Percentiles rank a stretch among this genome's conserved stretches.
Conservation (phyloP, 2,113 vertebrate genomes). For the Percina caprodes region DNA sequence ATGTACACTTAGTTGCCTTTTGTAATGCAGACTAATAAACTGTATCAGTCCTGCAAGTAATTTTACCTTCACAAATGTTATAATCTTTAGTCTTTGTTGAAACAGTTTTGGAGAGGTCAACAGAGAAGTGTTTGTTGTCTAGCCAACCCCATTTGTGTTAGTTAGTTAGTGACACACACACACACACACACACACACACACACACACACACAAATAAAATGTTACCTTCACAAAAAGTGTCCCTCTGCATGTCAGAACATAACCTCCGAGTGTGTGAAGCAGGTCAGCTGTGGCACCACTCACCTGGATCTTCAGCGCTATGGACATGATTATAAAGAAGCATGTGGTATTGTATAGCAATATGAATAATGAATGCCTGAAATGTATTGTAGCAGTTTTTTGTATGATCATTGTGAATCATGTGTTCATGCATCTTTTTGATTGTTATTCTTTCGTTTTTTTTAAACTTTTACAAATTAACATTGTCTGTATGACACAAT, state of each 20-base stretch:
- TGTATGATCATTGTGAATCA: neutral
- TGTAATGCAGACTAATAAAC: too few relatives aligned
- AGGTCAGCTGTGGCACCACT: constrained; percentile 82
- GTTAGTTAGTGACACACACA: too few relatives aligned
- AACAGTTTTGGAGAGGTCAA: neutral
- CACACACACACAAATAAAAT: neutral
- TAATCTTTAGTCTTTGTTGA: neutral
- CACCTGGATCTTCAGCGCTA: constrained; percentile 86
- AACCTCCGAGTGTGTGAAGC: constrained; percentile 80
- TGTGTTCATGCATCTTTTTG: neutral
- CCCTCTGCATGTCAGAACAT: constrained; percentile 82
- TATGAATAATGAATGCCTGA: neutral
- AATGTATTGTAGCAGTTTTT: neutral
- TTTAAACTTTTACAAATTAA: neutral
- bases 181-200: neutral
- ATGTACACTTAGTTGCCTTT: neutral
- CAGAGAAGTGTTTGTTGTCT: neutral
- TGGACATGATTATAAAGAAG: neutral
- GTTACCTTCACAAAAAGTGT: constrained; percentile 83
- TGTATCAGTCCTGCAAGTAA: too few relatives aligned
- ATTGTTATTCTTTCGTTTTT: neutral
- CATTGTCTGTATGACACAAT: neutral
- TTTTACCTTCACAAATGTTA: too few relatives aligned
- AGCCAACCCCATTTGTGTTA: neutral
- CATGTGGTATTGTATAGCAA: neutral